Evolutionary conservation across 2,113 vertebrate genomes (phyloP), one percentile per base, ranked within the genome.

Genomic region (Triplophysa tibetana): DNA sequence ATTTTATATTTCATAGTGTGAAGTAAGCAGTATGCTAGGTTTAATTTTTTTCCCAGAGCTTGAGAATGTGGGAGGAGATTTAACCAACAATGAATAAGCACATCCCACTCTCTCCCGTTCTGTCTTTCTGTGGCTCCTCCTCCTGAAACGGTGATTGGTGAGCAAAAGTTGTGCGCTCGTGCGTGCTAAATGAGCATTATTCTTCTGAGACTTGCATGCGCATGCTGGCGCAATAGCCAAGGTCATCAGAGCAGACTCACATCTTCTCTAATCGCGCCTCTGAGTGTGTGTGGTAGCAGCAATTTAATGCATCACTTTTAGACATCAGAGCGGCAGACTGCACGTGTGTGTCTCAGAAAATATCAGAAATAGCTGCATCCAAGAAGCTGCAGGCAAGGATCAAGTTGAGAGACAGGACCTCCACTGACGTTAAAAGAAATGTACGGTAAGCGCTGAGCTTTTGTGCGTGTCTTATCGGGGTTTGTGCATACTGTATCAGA

Each of bases 171-270:
- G 85, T 78, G 52, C 19, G 38, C 61, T 73, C 56, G 83, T 76
- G 77, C 61, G 78, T 76, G 73, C 45, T 77, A 81, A 85, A 85
- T 85, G 82, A 80, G 82, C 87, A 54, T 77, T 66, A 24, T 61
- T 79, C 77, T 81, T 41, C 72, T 87, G 58, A 87, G 84, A 70
- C 75, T 65, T 82, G 88, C 50, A 83, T 80, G 88, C 69, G 79
- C 84, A 79, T 75, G 85, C 60, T 29, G 65, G 74, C 2, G 88
- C 87, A 90, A 89, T 89, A 91, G 81, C 89, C 92, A 92, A 94
- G 92, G 91, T 93, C 91, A 93, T 89, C 84, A 82, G 84, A 60
- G 85, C 86, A 91, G 92, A 90, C 91, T 88, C 85, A 82, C 84
- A 56, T 85, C 85, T 86, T 61, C 76, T 83, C 87, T 82, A n/a